These are phyloP conservation scores for Scrobipalpa costella DNA, from an alignment of 2,888 invertebrate species.

Conservation along the genomic window DNA sequence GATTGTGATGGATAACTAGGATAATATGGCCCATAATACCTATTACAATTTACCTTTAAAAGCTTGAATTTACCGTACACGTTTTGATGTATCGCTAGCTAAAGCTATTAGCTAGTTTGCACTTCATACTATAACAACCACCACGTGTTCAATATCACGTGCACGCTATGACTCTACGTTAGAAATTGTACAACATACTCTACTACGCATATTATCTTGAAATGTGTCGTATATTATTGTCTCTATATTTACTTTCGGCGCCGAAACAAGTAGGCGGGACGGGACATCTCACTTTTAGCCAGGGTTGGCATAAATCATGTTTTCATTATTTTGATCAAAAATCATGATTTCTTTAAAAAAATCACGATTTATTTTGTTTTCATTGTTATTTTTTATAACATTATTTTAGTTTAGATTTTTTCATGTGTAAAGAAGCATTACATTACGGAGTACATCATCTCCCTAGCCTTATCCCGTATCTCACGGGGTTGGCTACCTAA, in stretches of 20 bases:
- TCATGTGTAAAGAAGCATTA: no score
- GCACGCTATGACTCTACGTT: background rate
- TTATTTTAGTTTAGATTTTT: no score
- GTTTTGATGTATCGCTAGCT: background rate
- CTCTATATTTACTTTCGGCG: constrained; percentile 16
- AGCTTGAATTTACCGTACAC: background rate
- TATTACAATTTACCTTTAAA: background rate
- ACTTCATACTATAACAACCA: background rate
- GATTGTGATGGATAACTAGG: no score
- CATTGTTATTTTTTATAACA: no score
- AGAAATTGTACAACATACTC: background rate
- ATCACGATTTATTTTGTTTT: no score
- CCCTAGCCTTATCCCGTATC: no score
- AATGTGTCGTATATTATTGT: constrained; percentile 5
- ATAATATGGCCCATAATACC: no score
- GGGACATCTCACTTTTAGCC: constrained; percentile 16
- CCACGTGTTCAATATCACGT: constrained; percentile 4
- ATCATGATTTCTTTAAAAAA: no score
- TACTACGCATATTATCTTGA: background rate
- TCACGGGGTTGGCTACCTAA: no score
- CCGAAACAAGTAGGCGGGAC: constrained; percentile 19
- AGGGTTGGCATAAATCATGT: no score
- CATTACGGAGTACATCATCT: no score
- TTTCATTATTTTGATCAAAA: no score
- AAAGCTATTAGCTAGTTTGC: background rate